Base-by-base conservation (phyloP, 2,113 vertebrate genomes). In the Mormyrus lacerda region DNA sequence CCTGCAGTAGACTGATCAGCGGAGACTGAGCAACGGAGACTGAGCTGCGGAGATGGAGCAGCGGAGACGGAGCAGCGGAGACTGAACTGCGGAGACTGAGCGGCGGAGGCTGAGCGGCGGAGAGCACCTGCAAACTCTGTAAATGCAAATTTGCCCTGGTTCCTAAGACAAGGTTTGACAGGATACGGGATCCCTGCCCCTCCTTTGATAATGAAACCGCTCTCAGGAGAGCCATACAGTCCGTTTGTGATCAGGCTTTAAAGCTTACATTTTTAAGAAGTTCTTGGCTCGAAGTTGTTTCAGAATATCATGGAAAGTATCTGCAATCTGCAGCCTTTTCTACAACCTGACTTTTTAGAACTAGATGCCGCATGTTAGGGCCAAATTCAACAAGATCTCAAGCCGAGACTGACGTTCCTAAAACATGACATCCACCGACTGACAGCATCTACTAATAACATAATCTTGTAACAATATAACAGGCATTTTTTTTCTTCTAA, bases 361-460 rank as follows among this genome's bases (percentile, higher is more conserved):
- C 48, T 86, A 51, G 15, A 86, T 21, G 48, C 48, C 17, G 0
- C 42, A 85, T 48, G 10, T 11, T 27, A 85, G 47, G 83, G 83
- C 61, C 45, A 85, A 85, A 85, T 85, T 85, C 45, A 85, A 85
- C 45, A 48, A 48, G 83, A 48, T 85, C 83, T 31, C 45, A 48
- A 86, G 24, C 47, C 35, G 84, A 86, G 27, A 51, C 48, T 86
- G 85, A 27, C 48, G 15, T 86, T 27, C 48, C 48, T 85, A 85
- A 86, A 86, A 86, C 45, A 13, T 27, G 47, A 51, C 45, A 86
- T 27, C 44, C 47, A 85, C 21, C 84, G 17, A n/a, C 24, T 51
- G n/a, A 86, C 85, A 86, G 10, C 85, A 85, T 85, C n/a, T 47
- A n/a, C 42, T 48, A 85, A 47, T 85, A 45, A 85, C 42, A 85